phyloP scores from a whole-genome alignment of 2,797 vertebrate genomes.

The Jordanella pulchra region DNA sequence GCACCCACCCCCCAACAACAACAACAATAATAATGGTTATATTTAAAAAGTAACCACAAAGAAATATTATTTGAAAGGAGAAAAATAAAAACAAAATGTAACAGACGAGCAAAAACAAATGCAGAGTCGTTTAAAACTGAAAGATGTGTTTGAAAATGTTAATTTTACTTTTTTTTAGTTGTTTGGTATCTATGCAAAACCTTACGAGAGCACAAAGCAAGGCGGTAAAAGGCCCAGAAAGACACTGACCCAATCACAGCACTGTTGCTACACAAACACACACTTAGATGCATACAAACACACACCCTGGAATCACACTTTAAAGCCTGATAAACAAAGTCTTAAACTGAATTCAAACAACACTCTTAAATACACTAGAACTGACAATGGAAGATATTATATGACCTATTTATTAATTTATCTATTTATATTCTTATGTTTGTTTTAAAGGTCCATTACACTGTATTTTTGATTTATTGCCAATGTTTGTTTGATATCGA shows the following conservation, averaged over 20 bases:
- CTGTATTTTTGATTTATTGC: conserved; percentile 47
- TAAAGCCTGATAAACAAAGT: conserved; percentile 28
- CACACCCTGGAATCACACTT: background rate
- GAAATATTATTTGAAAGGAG: background rate
- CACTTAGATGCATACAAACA: background rate
- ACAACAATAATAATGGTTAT: conserved; percentile 26
- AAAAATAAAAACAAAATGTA: background rate
- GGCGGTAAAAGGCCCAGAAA: conserved; percentile 46
- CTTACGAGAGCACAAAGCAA: conserved; percentile 49
- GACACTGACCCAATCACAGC: conserved; percentile 43
- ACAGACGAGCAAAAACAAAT: background rate
- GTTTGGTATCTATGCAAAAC: conserved; percentile 77
- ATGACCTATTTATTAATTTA: conserved; percentile 18
- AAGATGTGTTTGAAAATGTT: conserved; percentile 9
- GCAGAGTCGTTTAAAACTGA: conserved; percentile 7
- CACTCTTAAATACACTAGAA: background rate
- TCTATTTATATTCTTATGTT: conserved; percentile 36
- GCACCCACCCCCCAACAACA: background rate
- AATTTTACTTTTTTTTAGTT: conserved; percentile 39
- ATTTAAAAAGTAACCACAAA: conserved; percentile 10
- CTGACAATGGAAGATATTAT: conserved; percentile 23
- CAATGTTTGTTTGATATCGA: conserved; percentile 37
- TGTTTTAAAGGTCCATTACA: conserved; percentile 47
- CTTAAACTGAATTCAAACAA: conserved; percentile 16
- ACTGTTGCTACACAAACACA: conserved; percentile 12